A percentile compares a stretch with the other conserved stretches of the same genome.
These are phyloP conservation scores for Drosophila baimaii DNA, from an alignment of 1,140 invertebrate genomes.

Conservation along the genomic window DNA sequence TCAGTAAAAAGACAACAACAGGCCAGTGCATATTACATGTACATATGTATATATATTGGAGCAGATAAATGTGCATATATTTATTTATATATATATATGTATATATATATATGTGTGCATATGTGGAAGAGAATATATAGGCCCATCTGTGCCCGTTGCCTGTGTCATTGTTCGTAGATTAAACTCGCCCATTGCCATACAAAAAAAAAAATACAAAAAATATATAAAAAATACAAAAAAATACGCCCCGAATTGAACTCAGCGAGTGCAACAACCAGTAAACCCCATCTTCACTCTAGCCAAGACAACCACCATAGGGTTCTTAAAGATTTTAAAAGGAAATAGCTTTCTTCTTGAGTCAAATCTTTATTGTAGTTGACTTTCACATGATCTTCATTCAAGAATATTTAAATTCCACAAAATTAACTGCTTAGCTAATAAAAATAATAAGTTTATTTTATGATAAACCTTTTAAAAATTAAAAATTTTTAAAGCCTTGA, in stretches of 20 bases:
- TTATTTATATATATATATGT: no score
- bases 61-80: conserved; percentile 20
- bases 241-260: conserved; percentile 34
- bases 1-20: conserved; percentile 28
- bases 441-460: no score
- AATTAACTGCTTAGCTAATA: neutral
- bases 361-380: neutral
- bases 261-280: neutral
- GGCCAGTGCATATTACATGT: conserved; percentile 17
- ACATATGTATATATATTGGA: conserved; percentile 6
- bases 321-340: no score
- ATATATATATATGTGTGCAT: conserved; percentile 4
- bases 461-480: neutral
- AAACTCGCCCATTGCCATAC: conserved; percentile 27
- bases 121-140: neutral
- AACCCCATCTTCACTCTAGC: neutral
- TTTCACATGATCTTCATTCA: neutral
- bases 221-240: neutral
- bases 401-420: neutral
- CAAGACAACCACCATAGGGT: neutral
- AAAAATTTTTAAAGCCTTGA: neutral
- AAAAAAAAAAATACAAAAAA: neutral
- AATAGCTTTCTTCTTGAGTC: neutral
- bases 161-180: conserved; percentile 57
- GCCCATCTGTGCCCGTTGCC: conserved; percentile 13